A percentile compares a stretch with the other conserved stretches of the same genome.
These are phyloP conservation scores for Drosophila subobscura DNA, from an alignment of 1,140 invertebrate species.

Conservation along the genomic window DNA sequence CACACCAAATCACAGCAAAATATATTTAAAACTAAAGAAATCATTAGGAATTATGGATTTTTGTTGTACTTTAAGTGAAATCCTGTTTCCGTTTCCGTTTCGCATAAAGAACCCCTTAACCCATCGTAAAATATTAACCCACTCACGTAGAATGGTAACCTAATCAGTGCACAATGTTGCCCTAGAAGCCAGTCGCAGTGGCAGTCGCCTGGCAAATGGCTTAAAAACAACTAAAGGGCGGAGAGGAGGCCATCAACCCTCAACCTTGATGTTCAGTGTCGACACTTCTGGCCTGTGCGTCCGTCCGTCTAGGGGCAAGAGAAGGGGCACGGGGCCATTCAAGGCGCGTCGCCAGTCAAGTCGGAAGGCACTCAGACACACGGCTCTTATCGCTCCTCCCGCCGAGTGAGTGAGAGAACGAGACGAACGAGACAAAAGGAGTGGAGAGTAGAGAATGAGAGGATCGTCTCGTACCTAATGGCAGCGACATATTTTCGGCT, in stretches of 20 bases:
- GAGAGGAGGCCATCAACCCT: slow-evolving; percentile 37
- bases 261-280: slow-evolving; percentile 26
- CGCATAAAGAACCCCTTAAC: background rate
- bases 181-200: slow-evolving; percentile 18
- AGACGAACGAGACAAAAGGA: too few relatives aligned
- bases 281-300: slow-evolving; percentile 17
- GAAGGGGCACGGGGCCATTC: slow-evolving; percentile 14
- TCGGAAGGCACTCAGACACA: slow-evolving; percentile 38
- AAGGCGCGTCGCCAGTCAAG: slow-evolving; percentile 26
- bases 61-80: too few relatives aligned
- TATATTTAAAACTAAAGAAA: too few relatives aligned
- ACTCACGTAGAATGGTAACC: slow-evolving; percentile 31
- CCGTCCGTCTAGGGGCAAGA: slow-evolving; percentile 3
- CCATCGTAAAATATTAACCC: slow-evolving; percentile 22
- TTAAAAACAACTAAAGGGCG: background rate
- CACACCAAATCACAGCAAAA: too few relatives aligned
- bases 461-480: slow-evolving; percentile 35
- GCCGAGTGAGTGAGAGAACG: too few relatives aligned
- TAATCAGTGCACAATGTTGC: slow-evolving; percentile 30
- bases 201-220: slow-evolving; percentile 44
- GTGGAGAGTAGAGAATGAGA: background rate
- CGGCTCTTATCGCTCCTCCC: slow-evolving; percentile 22
- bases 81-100: slow-evolving; percentile 14
- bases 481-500: slow-evolving; percentile 39
- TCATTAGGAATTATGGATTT: too few relatives aligned